phyloP scores from a whole-genome alignment of 64 coral and sea anemone genomes.

The Pocillopora damicornis region DNA sequence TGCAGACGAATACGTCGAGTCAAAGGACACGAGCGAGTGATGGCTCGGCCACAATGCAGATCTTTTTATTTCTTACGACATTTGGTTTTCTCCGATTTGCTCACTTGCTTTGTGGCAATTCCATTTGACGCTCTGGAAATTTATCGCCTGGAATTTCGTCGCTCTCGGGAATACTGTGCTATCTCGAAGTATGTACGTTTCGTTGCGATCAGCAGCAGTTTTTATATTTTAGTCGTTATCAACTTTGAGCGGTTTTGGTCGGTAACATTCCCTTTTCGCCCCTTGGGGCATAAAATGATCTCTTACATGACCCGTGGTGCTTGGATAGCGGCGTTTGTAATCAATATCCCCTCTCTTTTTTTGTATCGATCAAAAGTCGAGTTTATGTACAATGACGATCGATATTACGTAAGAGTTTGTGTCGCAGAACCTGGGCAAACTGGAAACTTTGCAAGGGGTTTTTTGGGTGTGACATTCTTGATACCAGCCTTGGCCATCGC shows the following conservation, averaged over 20 bases:
- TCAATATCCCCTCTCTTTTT: constrained; percentile 4
- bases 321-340: background rate
- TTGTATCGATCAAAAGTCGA: constrained; percentile 1
- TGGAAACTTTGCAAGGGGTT: background rate
- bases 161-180: constrained; percentile 6
- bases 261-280: background rate
- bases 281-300: background rate
- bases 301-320: background rate
- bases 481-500: background rate
- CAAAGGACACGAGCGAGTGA: background rate
- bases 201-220: background rate
- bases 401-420: background rate
- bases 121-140: constrained; percentile 8
- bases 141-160: constrained; percentile 11
- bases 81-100: constrained; percentile 10
- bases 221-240: constrained; percentile 2
- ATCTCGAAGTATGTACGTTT: background rate
- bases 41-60: background rate
- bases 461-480: background rate
- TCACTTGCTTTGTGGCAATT: constrained; percentile 12
- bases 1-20: background rate
- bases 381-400: background rate
- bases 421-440: background rate
- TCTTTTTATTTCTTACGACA: constrained; percentile 5
- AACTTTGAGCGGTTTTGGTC: constrained; percentile 26